Percentiles rank a stretch among this genome's conserved stretches.
Conservation (phyloP, 2,888 invertebrate genomes). For the Athalia cordata region DNA sequence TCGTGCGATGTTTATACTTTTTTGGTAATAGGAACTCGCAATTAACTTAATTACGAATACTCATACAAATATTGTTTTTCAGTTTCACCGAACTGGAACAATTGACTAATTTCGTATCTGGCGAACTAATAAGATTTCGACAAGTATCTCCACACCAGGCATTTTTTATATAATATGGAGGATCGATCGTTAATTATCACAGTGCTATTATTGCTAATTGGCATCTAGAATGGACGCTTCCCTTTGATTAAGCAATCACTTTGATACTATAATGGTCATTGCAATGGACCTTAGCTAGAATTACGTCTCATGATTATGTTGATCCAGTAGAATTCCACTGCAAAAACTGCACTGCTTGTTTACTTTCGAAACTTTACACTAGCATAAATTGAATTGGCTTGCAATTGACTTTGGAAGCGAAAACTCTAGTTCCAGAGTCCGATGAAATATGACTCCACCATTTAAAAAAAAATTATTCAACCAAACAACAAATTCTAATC, state of each 20-base stretch:
- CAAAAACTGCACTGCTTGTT: not conserved
- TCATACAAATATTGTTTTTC: constrained; percentile 13
- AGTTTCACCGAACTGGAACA: constrained; percentile 3
- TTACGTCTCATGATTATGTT: not conserved
- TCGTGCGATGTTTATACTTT: not conserved
- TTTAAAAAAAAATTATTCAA: not conserved
- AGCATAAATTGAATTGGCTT: not conserved
- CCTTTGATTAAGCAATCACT: not conserved
- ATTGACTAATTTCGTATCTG: not conserved
- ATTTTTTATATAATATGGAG: not conserved
- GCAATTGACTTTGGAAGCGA: not conserved
- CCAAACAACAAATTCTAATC: no score
- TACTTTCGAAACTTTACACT: not conserved
- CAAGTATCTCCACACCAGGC: not conserved
- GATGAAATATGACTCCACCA: not conserved
- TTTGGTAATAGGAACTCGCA: not conserved
- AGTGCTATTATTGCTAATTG: constrained; percentile 6
- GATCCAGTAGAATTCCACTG: constrained; percentile 5
- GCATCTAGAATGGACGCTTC: not conserved
- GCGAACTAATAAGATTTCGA: not conserved
- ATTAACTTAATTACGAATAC: constrained; percentile 17
- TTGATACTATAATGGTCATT: not conserved
- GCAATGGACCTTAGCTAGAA: constrained; percentile 11
- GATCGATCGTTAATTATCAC: not conserved
- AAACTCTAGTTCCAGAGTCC: constrained; percentile 6